Evolutionary conservation across 2,888 invertebrate genomes (phyloP).

Genomic region (Drosophila suboccidentalis): DNA sequence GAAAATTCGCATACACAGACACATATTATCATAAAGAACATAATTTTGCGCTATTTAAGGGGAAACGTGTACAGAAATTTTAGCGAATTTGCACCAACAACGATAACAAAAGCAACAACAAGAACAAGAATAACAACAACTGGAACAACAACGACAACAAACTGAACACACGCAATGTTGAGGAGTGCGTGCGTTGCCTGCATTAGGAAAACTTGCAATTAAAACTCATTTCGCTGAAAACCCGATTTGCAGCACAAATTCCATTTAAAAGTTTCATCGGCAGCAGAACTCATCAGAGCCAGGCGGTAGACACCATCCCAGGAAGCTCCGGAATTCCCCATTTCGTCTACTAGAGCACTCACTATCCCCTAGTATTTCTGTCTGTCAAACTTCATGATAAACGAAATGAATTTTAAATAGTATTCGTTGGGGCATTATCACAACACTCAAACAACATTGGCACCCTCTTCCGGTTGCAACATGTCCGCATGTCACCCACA

Average conservation of each 20-base stretch:
- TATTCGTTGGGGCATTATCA: constrained; percentile 68
- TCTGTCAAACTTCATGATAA: constrained; percentile 65
- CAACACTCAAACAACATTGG: constrained; percentile 30
- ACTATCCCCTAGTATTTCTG: constrained; percentile 8
- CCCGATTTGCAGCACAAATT: constrained; percentile 76
- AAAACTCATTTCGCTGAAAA: constrained; percentile 81
- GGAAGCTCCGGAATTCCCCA: constrained; percentile 1
- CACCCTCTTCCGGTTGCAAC: background rate
- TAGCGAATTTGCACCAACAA: constrained; percentile 43
- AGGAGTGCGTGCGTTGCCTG: constrained; percentile 61
- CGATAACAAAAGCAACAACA: constrained; percentile 11
- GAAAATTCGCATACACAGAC: constrained; percentile 16
- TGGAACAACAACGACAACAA: constrained; percentile 20
- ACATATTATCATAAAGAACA: constrained; percentile 78
- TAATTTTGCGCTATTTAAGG: constrained; percentile 72
- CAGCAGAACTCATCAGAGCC: constrained; percentile 61
- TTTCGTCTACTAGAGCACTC: background rate
- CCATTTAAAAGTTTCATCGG: constrained; percentile 69
- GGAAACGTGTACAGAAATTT: constrained; percentile 62
- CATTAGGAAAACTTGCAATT: constrained; percentile 81
- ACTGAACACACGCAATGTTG: constrained; percentile 42
- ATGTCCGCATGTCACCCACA: constrained; percentile 26
- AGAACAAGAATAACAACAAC: constrained; percentile 7
- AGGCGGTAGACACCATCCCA: constrained; percentile 13
- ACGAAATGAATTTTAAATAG: constrained; percentile 79